Evolutionary conservation across 2,888 invertebrate species (phyloP), one percentile per base, ranked within the genome.

Genomic region (Athripsodes cinereus): DNA sequence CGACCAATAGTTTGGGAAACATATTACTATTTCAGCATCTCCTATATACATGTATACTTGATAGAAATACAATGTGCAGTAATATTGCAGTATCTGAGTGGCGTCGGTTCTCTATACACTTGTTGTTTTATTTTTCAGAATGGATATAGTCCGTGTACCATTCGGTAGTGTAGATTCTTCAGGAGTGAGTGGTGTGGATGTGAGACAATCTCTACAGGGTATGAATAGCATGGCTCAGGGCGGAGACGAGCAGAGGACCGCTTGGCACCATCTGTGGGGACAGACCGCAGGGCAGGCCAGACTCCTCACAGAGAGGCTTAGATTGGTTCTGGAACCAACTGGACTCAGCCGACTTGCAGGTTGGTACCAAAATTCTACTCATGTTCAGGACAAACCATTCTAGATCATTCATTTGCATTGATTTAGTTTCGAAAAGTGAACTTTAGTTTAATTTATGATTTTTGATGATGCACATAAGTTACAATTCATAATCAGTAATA

Each of bases 241-340:
- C 1, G 65, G 64, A 2, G 64, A 69, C 19, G 80, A 81, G 66
- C 81, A 79, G 1, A 71, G 75, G 54, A 67, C 69, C 50, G 81
- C 81, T 10, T 88, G 88, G 88, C 80, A 84, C 49, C 71, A 76
- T 53, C 75, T 87, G 60, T 82, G 84, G 69, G 73, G 79, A 0
- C 73, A 82, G 2, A 82, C 84, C 0, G 78, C 79, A 67, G 64
- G 78, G 65, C 70, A 93, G 61, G 89, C 95, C 0, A 85, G 90
- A 56, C 90, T 93, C 65, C 79, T 99, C 34, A 94, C 96, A 65
- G 98, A 99, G 71, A 90, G 96, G 66, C 78, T 99, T 60, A 79
- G 99, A 49, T 81, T 99, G 0, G 92, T 99, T 48, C 74, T 99
- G 40, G 98, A 99, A 71, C 99, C 99, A 0, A 96, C 96, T 0